Conservation (phyloP, 2,113 vertebrate genomes). For the Notarius quadriscutis region DNA sequence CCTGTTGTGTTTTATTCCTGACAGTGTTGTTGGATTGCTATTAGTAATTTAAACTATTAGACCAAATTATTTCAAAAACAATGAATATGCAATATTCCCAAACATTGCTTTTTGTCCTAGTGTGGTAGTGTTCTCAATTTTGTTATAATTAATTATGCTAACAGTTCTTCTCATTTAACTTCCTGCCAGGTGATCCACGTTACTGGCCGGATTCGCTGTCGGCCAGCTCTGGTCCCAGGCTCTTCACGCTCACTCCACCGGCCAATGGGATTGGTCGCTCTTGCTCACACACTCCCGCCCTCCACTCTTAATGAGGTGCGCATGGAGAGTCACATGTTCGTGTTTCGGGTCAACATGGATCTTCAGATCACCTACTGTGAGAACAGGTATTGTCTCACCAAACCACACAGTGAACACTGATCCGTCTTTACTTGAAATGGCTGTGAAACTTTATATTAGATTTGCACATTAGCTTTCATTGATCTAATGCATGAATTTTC, state of each 20-base stretch:
- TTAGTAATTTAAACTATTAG: neutral
- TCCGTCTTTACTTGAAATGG: neutral
- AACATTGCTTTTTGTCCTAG: neutral
- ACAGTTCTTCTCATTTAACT: conserved; percentile 30
- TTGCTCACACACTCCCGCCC: conserved; percentile 85
- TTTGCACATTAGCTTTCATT: neutral
- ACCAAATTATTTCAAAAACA: neutral
- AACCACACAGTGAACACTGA: neutral
- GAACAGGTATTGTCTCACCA: conserved; percentile 76
- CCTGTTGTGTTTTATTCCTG: neutral
- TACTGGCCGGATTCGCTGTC: conserved; percentile 80
- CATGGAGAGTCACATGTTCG: conserved; percentile 87
- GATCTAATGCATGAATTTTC: neutral
- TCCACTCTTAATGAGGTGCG: conserved; percentile 87
- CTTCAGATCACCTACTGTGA: conserved; percentile 89
- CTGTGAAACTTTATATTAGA: neutral
- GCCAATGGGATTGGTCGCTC: conserved; percentile 81
- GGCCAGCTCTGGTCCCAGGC: conserved; percentile 70
- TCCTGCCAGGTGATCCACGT: conserved; percentile 85
- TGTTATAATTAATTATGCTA: neutral
- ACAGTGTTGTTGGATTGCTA: neutral
- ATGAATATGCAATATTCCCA: neutral
- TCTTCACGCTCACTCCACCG: conserved; percentile 70
- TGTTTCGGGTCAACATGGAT: conserved; percentile 89
- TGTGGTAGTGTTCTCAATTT: neutral